Base-by-base conservation (phyloP, 2,113 vertebrate genomes). In the Chrysochloris asiatica region DNA sequence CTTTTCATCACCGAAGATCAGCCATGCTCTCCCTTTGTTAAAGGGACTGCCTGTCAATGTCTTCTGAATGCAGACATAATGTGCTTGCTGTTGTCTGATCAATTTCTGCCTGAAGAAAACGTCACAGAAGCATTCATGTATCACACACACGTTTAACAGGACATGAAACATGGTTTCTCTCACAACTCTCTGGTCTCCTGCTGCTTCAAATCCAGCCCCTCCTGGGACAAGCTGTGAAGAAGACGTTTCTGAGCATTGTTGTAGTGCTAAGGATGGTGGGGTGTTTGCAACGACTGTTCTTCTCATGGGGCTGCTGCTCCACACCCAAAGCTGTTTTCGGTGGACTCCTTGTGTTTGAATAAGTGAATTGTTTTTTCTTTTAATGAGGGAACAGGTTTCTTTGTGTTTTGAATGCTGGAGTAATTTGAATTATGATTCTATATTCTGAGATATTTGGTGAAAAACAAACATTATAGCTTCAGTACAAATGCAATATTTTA, bases 181-280 rank as follows among this genome's bases (percentile, higher is more conserved):
- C 3, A 1, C 4, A 28, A 30, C 6, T 28, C 28, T 19, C 43
- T 43, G 22, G 41, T 30, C 36, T 78, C 36, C 43, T 33, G 45
- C 8, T 45, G 26, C 56, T 48, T 65, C 21, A 16, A 28, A 36
- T 11, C 14, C 16, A n/a, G 41, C 36, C 13, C 0, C 30, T 71
- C n/a, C 50, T 2, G 2, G 52, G 48, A 33, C 36, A 69, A 11
- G 36, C 33, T 4, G 8, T 33, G 61, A 10, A n/a, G 83, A 45
- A 33, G 59, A 8, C 0, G 1, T 9, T 2, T 0, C 12, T 16
- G 9, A 38, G 22, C 6, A 16, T 6, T 28, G 56, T n/a, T n/a
- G n/a, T n/a, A n/a, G n/a, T n/a, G n/a, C n/a, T n/a, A n/a, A n/a
- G n/a, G n/a, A n/a, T n/a, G n/a, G n/a, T n/a, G n/a, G 1, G 4